Percentiles rank a stretch among this genome's conserved stretches.
These are phyloP conservation scores for Sorex maritimensis DNA, from an alignment of 2,797 vertebrate genomes.

Conservation along the genomic window DNA sequence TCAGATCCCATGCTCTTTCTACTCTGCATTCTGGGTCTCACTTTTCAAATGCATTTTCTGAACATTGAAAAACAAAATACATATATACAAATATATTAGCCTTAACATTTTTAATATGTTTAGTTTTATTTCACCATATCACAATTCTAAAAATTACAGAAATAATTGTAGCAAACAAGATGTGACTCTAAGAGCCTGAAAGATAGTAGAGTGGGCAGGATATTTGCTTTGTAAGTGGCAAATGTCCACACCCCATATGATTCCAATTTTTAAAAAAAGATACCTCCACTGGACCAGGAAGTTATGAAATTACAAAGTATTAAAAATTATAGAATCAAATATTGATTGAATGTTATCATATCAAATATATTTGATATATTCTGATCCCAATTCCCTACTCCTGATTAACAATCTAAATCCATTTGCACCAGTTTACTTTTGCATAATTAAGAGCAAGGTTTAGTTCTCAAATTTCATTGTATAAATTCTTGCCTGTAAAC, in stretches of 20 bases:
- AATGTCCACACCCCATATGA: background rate
- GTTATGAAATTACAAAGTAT: background rate
- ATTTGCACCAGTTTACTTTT: background rate
- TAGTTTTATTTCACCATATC: background rate
- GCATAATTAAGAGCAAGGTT: background rate
- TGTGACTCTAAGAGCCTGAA: background rate
- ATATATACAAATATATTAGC: background rate
- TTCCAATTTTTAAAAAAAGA: no score
- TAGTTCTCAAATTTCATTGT: background rate
- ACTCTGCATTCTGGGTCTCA: background rate
- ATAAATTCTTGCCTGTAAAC: background rate
- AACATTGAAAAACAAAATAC: background rate
- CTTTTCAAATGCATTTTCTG: background rate
- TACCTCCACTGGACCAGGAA: background rate
- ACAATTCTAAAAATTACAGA: slow-evolving; percentile 31
- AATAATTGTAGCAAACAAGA: slow-evolving; percentile 12
- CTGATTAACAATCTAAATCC: background rate
- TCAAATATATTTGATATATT: background rate
- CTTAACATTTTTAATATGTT: background rate
- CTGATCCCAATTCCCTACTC: background rate
- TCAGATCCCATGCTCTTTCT: background rate
- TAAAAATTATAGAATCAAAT: slow-evolving; percentile 18
- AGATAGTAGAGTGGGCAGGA: no score
- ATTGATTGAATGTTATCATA: background rate
- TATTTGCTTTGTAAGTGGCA: background rate